A percentile compares a stretch with the other conserved stretches of the same genome.
Evolutionary conservation across 2,797 vertebrate genomes (phyloP).

Genomic region (Epinephelus coioides): DNA sequence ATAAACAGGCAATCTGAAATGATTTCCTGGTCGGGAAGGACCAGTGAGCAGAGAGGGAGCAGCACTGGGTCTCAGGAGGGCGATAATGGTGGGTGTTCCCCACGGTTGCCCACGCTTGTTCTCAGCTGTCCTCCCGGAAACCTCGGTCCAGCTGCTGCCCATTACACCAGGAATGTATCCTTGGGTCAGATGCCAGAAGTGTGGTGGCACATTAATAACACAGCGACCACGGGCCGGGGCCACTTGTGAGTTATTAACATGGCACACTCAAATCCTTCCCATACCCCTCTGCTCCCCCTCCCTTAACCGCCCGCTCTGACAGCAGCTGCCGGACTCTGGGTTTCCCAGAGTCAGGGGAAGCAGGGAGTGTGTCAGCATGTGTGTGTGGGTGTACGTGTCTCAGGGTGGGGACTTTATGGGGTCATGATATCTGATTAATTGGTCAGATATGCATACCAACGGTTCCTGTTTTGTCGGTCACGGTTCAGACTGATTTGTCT

Average conservation of each 20-base stretch:
- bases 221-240: slow-evolving; percentile 76
- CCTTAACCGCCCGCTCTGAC: slow-evolving; percentile 56
- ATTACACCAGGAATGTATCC: slow-evolving; percentile 89
- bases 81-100: slow-evolving; percentile 75
- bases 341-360: slow-evolving; percentile 74
- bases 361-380: slow-evolving; percentile 70
- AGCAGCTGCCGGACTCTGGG: slow-evolving; percentile 79
- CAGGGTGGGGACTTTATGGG: slow-evolving; percentile 69
- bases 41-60: slow-evolving; percentile 27
- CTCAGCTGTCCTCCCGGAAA: slow-evolving; percentile 89
- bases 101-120: slow-evolving; percentile 59
- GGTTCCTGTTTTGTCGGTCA: slow-evolving; percentile 74
- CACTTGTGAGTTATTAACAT: slow-evolving; percentile 87
- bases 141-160: slow-evolving; percentile 84
- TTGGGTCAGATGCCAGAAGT: slow-evolving; percentile 82
- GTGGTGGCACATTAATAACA: slow-evolving; percentile 85
- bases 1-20: slow-evolving; percentile 42
- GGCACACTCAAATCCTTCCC: slow-evolving; percentile 82
- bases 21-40: slow-evolving; percentile 58
- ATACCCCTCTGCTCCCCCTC: slow-evolving; percentile 64
- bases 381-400: slow-evolving; percentile 46
- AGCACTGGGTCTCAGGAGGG: slow-evolving; percentile 52
- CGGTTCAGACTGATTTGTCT: slow-evolving; percentile 44
- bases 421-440: slow-evolving; percentile 76
- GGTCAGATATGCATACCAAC: slow-evolving; percentile 70